Base-by-base conservation (phyloP, 1,140 invertebrate species). In the Brachionus paranguensis region DNA sequence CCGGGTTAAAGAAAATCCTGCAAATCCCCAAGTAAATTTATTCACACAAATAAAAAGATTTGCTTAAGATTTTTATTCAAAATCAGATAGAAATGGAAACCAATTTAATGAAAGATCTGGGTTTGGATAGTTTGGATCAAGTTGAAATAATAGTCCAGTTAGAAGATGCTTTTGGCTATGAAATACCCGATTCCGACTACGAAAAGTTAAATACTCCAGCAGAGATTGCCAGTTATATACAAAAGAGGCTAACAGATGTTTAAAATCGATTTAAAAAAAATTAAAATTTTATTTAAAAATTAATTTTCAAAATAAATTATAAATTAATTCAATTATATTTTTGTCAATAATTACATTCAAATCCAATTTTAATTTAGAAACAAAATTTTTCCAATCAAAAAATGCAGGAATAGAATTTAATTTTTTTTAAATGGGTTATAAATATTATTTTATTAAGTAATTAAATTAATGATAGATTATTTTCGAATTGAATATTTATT, bases 71-170 rank as follows among this genome's bases (percentile, higher is more conserved):
- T 74, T 33, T 24, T 12, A 43, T 17, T 53, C 5, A 27, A 11
- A 37, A 12, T 11, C 8, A 84, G 72, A 33, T 84, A 8, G 41
- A 12, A 0, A 43, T 84, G n/a, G 47, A 74, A 55, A 84, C 24
- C 3, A 83, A 86, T 65, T 85, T 86, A 65, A 84, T 85, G 45
- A 84, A 85, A 17, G 85, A 86, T 55, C 55, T 86, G 12, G 85
- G 85, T 60, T 45, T 86, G 84, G 85, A 86, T 53, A 83, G 76
- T 85, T 84, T 86, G 43, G 85, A 86, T 79, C 85, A 86, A 43
- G 85, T 86, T 17, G 85, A 86, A 84, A 78, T 86, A n/a, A 84
- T 86, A 53, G 86, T 86, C 85, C 76, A 72, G 45, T 17, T 86
- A 33, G 85, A 86, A 55, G 84, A 86, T 68, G 64, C 85, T n/a